These are phyloP conservation scores for Drosophila putrida DNA, from an alignment of 2,888 invertebrate species.

Conservation along the genomic window DNA sequence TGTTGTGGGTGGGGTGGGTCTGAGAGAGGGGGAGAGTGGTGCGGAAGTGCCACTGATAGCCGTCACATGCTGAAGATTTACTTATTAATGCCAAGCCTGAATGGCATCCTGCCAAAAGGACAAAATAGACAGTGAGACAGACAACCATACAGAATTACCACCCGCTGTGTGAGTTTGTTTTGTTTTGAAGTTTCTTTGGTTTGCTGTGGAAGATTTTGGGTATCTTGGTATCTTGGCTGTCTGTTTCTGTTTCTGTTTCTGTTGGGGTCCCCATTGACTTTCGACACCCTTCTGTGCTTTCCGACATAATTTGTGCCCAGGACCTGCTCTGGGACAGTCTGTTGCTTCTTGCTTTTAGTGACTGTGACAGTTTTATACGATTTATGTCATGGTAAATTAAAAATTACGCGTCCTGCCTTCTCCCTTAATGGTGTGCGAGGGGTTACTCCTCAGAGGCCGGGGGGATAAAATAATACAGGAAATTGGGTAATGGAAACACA, in stretches of 20 bases:
- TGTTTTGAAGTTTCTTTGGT: conserved; percentile 63
- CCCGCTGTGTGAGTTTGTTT: conserved; percentile 59
- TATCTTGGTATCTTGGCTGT: conserved; percentile 28
- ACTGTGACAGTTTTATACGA: conserved; percentile 81
- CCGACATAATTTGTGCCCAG: conserved; percentile 70
- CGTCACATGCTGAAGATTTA: conserved; percentile 79
- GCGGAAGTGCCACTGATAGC: conserved; percentile 76
- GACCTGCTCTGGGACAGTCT: conserved; percentile 51
- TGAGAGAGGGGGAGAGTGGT: conserved; percentile 8
- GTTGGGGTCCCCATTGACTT: conserved; percentile 64
- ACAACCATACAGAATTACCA: conserved; percentile 25
- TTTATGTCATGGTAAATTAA: conserved; percentile 80
- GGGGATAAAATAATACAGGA: conserved; percentile 24
- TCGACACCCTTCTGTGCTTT: conserved; percentile 73
- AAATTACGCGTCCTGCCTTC: conserved; percentile 71
- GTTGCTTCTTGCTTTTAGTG: conserved; percentile 78
- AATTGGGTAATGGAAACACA: conserved; percentile 45
- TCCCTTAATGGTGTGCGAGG: conserved; percentile 21
- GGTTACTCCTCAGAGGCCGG: neutral
- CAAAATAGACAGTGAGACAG: conserved; percentile 8
- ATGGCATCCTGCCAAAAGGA: conserved; percentile 65
- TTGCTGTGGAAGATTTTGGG: conserved; percentile 22
- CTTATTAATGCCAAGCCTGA: conserved; percentile 74
- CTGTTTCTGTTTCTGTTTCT: too few relatives aligned
- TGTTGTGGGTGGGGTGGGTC: conserved; percentile 11